Evolutionary conservation across 2,888 invertebrate genomes (phyloP), one percentile per base, ranked within the genome.

Genomic region (Uloborus plumipes): DNA sequence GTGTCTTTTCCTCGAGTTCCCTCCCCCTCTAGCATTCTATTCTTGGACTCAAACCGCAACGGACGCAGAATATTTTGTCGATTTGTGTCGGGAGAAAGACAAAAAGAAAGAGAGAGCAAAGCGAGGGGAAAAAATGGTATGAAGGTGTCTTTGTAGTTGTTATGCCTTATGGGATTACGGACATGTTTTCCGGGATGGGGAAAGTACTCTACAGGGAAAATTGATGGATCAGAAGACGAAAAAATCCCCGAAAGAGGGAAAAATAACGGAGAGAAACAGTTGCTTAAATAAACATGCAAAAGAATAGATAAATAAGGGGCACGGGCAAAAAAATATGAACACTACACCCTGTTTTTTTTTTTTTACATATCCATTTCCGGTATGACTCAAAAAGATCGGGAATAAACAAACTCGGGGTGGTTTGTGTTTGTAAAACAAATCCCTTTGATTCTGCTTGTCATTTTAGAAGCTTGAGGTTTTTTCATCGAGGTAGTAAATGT

Each of bases 81-180:
- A 47, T 39, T 16, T 39, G 39, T 39, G 39, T 39, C 39, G 55
- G 64, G 31, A 53, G n/a, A 18, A 65, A 64, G 58, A 55, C 15
- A 74, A 58, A 58, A 26, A 4, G 51, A 18, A 65, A 18, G 49
- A 67, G 58, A 39, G 49, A 53, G 22, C 53, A 61, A 39, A 7
- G 18, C 22, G 26, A 67, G 39, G 39, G 39, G 39, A 39, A 39
- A 39, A 39, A 39, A 39, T 39, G 39, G 39, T 39, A 39, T 39
- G 55, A 20, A 55, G 26, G 69, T 64, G 80, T 74, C 74, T 81
- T 69, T 81, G 80, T 74, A 74, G 74, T 81, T 81, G 80, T 67
- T 74, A 74, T 74, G 80, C 80, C 80, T 81, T 81, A 81, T 81
- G 74, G 80, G 80, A 81, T 81, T 81, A 81, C 70, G 50, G 69